Evolutionary conservation across 2,888 invertebrate species (phyloP).

Genomic region (Sphaerophoria taeniata): DNA sequence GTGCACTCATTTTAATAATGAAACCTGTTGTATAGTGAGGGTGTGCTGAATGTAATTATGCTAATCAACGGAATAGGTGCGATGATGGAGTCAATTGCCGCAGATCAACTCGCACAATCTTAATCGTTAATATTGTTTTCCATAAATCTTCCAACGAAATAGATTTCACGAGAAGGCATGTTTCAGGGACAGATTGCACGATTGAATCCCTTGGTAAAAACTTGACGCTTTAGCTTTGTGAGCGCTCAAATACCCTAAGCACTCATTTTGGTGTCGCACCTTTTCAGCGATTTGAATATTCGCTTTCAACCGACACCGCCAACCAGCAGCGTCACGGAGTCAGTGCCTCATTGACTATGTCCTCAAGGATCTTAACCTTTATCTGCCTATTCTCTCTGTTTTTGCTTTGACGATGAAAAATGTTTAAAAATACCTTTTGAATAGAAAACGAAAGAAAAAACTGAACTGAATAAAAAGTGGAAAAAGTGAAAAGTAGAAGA

Average conservation of each 20-base stretch:
- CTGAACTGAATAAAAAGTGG: background rate
- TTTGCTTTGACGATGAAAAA: slow-evolving; percentile 20
- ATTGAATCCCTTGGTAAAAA: background rate
- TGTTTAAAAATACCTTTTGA: slow-evolving; percentile 6
- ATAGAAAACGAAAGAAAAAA: slow-evolving; percentile 2
- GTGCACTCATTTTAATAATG: background rate
- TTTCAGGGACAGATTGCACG: slow-evolving; percentile 19
- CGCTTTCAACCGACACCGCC: slow-evolving; percentile 15
- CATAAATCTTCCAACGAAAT: background rate
- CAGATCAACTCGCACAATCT: background rate
- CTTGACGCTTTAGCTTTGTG: slow-evolving; percentile 5
- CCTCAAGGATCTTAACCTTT: slow-evolving; percentile 45
- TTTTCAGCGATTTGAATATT: slow-evolving; percentile 45
- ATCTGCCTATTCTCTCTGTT: background rate
- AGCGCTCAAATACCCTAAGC: slow-evolving; percentile 36
- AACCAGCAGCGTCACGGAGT: background rate
- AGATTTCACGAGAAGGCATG: background rate
- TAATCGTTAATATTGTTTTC: background rate
- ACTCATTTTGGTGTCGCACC: slow-evolving; percentile 46
- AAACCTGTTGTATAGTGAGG: background rate
- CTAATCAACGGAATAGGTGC: slow-evolving; percentile 25
- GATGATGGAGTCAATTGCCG: slow-evolving; percentile 1
- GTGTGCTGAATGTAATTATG: slow-evolving; percentile 38
- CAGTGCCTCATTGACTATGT: slow-evolving; percentile 1
- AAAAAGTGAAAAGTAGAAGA: background rate